Evolutionary conservation across 2,888 invertebrate genomes (phyloP), one percentile per base, ranked within the genome.

Genomic region (Leptinotarsa tumamoca): DNA sequence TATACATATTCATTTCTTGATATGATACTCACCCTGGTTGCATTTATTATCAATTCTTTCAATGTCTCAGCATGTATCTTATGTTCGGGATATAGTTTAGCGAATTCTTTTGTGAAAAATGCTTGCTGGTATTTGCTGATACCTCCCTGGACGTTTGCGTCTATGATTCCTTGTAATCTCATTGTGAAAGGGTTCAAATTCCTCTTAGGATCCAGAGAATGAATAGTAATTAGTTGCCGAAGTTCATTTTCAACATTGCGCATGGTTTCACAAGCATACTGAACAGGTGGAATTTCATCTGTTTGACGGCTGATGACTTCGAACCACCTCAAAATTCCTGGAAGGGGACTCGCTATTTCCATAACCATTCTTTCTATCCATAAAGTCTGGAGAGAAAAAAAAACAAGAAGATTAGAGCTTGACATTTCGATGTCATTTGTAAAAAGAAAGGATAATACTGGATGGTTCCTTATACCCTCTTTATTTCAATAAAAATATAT

Each of bases 101-200:
- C 87, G 85, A 96, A 98, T 82, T 96, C 96, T 14, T 93, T 91
- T 0, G 94, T 94, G 78, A 98, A 94, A 88, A 98, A 98, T 0
- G 98, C 97, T 83, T 97, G 97, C 86, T 98, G 97, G 87, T 98
- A 98, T 87, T 98, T 98, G 68, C 95, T 94, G 76, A 97, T 95
- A 17, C 98, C 98, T 3, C 98, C 96, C 92, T 97, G 96, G 0
- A 98, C 98, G 84, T 97, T 97, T 0, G 98, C 98, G 89, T 98
- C 98, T 80, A 98, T 96, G 51, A 97, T 96, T 2, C 98, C 98
- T 80, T 89, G 89, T 17, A 98, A 89, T 27, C 97, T 90, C 97
- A 98, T 98, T 4, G 96, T 96, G 85, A 98, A 95, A 0, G 96
- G 97, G 88, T 96, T 96, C 78, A 97, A 94, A 87, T 96, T 97